phyloP scores from a whole-genome alignment of 2,888 invertebrate species.

The Biston betularia region DNA sequence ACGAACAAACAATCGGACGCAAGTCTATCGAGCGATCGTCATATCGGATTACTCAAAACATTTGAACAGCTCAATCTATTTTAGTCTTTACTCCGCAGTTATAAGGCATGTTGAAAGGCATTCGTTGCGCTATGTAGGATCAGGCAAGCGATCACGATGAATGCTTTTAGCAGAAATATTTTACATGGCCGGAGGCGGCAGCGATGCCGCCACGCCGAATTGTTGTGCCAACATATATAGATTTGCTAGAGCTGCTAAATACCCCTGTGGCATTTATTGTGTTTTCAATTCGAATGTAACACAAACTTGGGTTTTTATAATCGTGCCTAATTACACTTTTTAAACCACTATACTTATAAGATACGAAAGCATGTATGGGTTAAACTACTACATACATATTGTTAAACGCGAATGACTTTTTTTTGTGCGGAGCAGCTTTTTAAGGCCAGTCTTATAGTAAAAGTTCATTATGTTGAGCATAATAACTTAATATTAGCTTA shows the following conservation, averaged over 20 bases:
- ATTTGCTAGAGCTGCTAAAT: slow-evolving; percentile 62
- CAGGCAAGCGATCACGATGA: slow-evolving; percentile 83
- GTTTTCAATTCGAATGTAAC: not conserved
- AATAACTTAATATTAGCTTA: too few relatives aligned
- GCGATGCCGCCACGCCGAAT: slow-evolving; percentile 75
- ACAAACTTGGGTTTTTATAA: too few relatives aligned
- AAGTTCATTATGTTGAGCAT: too few relatives aligned
- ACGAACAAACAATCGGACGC: slow-evolving; percentile 73
- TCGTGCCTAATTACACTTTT: too few relatives aligned
- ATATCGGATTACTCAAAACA: slow-evolving; percentile 79
- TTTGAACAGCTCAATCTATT: slow-evolving; percentile 59
- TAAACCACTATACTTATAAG: too few relatives aligned
- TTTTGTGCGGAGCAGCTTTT: too few relatives aligned
- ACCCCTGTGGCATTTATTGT: slow-evolving; percentile 18
- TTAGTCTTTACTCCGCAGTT: slow-evolving; percentile 53
- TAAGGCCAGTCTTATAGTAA: too few relatives aligned
- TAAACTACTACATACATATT: too few relatives aligned
- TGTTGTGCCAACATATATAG: slow-evolving; percentile 80
- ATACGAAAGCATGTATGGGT: too few relatives aligned
- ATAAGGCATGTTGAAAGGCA: slow-evolving; percentile 52
- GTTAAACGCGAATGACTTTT: too few relatives aligned
- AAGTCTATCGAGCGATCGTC: slow-evolving; percentile 75
- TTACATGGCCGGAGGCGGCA: slow-evolving; percentile 81
- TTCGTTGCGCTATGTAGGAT: slow-evolving; percentile 68
- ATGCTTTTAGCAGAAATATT: slow-evolving; percentile 85